phyloP scores from a whole-genome alignment of 1,140 invertebrate genomes.

The Chironomus striatipennis region DNA sequence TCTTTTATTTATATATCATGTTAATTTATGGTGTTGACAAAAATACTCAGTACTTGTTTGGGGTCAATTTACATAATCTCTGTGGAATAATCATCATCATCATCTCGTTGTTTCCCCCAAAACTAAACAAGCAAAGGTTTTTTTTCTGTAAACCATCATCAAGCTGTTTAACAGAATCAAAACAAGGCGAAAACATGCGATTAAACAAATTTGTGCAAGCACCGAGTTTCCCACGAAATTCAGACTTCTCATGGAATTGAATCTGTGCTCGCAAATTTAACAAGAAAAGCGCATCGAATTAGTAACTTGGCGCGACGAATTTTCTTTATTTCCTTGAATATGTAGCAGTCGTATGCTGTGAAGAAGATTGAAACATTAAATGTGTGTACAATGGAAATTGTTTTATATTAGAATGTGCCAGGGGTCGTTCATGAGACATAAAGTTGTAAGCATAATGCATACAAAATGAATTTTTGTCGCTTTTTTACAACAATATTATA shows the following conservation, averaged over 20 bases:
- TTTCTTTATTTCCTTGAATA: background rate
- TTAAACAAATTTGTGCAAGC: background rate
- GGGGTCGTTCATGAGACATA: background rate
- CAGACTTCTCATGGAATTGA: background rate
- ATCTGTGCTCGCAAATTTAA: background rate
- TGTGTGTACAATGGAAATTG: background rate
- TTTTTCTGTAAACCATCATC: background rate
- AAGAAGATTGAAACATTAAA: conserved; percentile 9
- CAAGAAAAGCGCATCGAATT: background rate
- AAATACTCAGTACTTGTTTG: background rate
- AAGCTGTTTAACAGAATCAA: too few species aligned
- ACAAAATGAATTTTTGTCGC: background rate
- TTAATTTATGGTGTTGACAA: conserved; percentile 14
- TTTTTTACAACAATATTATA: background rate
- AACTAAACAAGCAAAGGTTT: background rate
- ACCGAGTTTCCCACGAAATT: conserved; percentile 10
- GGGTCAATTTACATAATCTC: background rate
- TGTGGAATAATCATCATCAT: background rate
- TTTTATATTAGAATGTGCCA: background rate
- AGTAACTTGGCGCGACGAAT: background rate
- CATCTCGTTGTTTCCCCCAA: background rate
- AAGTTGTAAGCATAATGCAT: background rate
- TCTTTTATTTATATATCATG: background rate
- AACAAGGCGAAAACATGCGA: background rate
- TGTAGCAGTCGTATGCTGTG: background rate